phyloP scores from a whole-genome alignment of 2,113 vertebrate genomes.

The Etheostoma cragini region DNA sequence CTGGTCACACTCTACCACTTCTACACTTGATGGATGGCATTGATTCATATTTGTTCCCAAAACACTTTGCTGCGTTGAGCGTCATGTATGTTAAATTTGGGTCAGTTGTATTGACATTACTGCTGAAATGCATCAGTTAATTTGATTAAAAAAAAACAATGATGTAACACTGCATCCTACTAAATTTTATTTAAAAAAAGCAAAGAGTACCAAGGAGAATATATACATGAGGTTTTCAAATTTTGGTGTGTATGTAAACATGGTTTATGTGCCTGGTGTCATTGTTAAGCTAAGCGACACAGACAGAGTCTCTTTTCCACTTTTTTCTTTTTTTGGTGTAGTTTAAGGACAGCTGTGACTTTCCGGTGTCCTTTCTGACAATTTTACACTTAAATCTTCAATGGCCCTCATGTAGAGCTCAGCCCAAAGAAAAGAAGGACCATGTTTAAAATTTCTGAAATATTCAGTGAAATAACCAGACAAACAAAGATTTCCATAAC shows the following conservation, averaged over 20 bases:
- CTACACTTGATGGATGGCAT: not conserved
- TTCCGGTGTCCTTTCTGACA: constrained; percentile 54
- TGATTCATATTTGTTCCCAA: constrained; percentile 14
- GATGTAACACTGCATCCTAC: not conserved
- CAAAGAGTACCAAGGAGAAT: not conserved
- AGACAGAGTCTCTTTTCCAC: not conserved
- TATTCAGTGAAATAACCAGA: constrained; percentile 23
- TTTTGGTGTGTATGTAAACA: not conserved
- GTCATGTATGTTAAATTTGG: not conserved
- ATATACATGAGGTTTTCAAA: not conserved
- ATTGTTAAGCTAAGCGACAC: not conserved
- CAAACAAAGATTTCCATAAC: not conserved
- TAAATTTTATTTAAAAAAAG: not conserved
- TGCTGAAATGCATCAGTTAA: not conserved
- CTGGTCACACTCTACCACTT: not conserved
- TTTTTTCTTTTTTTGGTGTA: not conserved
- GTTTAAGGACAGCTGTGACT: constrained; percentile 45
- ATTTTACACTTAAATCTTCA: constrained; percentile 56
- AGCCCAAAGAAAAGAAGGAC: constrained; percentile 6
- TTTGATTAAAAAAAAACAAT: not conserved
- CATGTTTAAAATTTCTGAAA: constrained; percentile 50
- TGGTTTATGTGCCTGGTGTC: not conserved
- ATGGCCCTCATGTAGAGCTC: constrained; percentile 43
- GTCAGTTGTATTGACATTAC: not conserved
- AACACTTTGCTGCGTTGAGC: not conserved